phyloP scores from a whole-genome alignment of 1,140 invertebrate genomes.

The Gerris buenoi region DNA sequence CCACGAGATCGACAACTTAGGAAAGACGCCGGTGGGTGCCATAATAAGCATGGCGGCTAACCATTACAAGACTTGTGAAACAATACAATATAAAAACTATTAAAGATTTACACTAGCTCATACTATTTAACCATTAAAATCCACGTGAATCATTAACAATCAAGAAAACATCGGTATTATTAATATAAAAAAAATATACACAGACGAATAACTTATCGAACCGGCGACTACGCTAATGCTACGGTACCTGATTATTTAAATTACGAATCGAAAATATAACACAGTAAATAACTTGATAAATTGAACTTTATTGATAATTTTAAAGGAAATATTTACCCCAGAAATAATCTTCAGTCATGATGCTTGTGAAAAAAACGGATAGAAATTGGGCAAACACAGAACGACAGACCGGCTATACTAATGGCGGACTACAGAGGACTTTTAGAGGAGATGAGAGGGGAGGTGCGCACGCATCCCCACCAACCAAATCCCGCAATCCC shows the following conservation, averaged over 20 bases:
- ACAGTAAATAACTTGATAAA: background rate
- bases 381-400: background rate
- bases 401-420: background rate
- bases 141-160: too few species aligned
- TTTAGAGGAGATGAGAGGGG: background rate
- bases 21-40: background rate
- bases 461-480: background rate
- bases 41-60: background rate
- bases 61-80: background rate
- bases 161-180: too few species aligned
- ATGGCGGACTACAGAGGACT: background rate
- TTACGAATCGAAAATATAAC: too few species aligned
- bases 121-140: too few species aligned
- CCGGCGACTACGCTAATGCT: too few species aligned
- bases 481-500: background rate
- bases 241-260: too few species aligned
- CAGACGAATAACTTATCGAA: too few species aligned
- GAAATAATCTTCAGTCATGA: conserved; percentile 26
- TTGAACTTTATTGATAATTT: background rate
- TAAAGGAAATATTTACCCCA: conserved; percentile 21
- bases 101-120: too few species aligned
- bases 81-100: too few species aligned
- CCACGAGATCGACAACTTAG: too few species aligned
- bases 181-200: too few species aligned
- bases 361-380: conserved; percentile 4